Evolutionary conservation across 2,113 vertebrate species (phyloP), one percentile per base, ranked within the genome.

Genomic region (Dissostichus mawsoni): DNA sequence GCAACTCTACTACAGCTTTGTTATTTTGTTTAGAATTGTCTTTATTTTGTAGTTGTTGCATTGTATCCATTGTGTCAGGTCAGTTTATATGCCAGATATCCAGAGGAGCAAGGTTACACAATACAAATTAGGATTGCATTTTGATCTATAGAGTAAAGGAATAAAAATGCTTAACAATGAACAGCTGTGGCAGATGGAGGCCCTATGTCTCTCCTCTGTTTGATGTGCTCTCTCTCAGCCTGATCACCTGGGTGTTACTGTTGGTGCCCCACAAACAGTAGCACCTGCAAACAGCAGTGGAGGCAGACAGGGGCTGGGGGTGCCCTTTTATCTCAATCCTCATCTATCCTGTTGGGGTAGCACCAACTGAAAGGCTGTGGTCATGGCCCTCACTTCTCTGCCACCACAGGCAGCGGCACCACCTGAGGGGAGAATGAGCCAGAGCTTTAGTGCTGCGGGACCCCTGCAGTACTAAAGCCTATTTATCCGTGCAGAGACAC

Each of bases 201-300:
- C 64, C 51, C 62, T 33, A 29, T 80, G 85, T 76, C 69, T 83
- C 65, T 73, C 41, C 61, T 67, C 47, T 83, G 82, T 83, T 88
- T 69, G 74, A 86, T 67, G 81, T 75, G 29, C 64, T 74, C 74
- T 67, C 74, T 69, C 80, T 55, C 68, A 66, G 81, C 72, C 77
- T 80, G 33, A 96, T 95, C 96, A 97, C 86, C 94, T 91, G 90
- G 94, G 18, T 90, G 90, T 83, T 96, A 96, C 97, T 90, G 97
- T 92, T 96, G 63, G 81, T 93, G 78, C 5, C 56, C 96, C 96
- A 96, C 96, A 96, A 95, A 92, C 94, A 92, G 70, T 70, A 29
- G 92, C 55, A 68, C 52, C 55, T 87, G 53, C 66, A 85, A 69
- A 69, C 81, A 78, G 66, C 59, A 72, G 64, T 76, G 69, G 74